Base-by-base conservation (phyloP, 2,888 invertebrate species). In the Caenorhabditis panamensis region DNA sequence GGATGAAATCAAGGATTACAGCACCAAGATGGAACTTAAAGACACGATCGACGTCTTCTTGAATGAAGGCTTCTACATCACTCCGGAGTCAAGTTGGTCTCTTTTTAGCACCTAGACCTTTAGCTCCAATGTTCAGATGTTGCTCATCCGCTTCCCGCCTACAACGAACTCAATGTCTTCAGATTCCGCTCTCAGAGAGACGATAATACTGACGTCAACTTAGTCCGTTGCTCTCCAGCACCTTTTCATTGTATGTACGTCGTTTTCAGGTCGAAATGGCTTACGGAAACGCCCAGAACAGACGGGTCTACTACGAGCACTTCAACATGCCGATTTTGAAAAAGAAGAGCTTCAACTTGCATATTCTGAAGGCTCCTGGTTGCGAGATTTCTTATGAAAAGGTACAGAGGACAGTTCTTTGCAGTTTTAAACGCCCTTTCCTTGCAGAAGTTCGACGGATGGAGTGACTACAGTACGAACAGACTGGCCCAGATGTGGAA, bases 51-150 rank as follows among this genome's bases (percentile, higher is more conserved):
- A 63, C 41, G 58, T 73, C 41, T 73, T 73, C 20, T 20, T 73
- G 3, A 73, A 58, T 51, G 73, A 73, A 51, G 73, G 73, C 58
- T 73, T 73, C 26, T 73, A 63, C 37, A 16, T 73, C 9, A 41
- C 16, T n/a, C 64, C 73, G 3, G 47, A 64, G 22, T 72, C 72
- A n/a, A 61, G 69, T 69, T 6, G 5, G 24, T 16, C 16, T 13
- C 16, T 16, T 13, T 26, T 28, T n/a, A n/a, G 3, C 28, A 13
- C 3, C 20, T 49, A 36, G 37, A 41, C 18, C 54, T 4, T 13
- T 16, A 4, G 28, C 13, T 24, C 11, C 4, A 11, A 24, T 18
- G 37, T 62, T 44, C 44, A 56, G 64, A 73, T 28, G 18, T 24
- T 5, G 73, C 73, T 1, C 24, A 58, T 51, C 64, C 73, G 13